Conservation (phyloP, 1,140 invertebrate species). For the Zaprionus vittiger region DNA sequence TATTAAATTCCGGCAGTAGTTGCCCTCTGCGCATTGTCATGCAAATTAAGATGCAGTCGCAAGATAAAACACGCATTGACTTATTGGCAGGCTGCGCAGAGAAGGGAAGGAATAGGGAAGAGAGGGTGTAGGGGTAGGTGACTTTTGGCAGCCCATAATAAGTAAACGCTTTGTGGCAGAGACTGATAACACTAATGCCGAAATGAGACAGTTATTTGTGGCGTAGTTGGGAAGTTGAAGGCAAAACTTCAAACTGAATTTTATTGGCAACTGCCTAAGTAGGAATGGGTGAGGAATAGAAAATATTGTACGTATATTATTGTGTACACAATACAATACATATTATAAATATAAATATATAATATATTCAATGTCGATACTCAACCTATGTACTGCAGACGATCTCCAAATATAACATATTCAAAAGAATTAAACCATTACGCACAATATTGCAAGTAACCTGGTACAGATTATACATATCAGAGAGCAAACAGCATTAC, state of each 20-base stretch:
- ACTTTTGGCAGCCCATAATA: not conserved
- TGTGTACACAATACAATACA: too few relatives aligned
- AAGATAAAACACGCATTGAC: constrained; percentile 45
- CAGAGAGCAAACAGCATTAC: too few relatives aligned
- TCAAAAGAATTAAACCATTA: too few relatives aligned
- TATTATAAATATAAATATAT: too few relatives aligned
- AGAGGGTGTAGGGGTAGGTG: not conserved
- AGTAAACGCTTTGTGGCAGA: not conserved
- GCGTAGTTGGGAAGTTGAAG: not conserved
- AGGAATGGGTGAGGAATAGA: too few relatives aligned
- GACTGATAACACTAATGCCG: constrained; percentile 5
- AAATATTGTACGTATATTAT: too few relatives aligned
- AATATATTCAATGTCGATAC: too few relatives aligned
- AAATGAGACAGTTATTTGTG: not conserved
- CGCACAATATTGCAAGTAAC: too few relatives aligned
- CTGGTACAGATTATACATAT: too few relatives aligned
- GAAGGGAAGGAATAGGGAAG: not conserved
- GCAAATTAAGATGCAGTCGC: constrained; percentile 71
- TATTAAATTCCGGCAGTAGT: constrained; percentile 6
- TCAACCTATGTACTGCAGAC: too few relatives aligned
- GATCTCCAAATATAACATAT: too few relatives aligned
- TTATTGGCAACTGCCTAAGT: not conserved
- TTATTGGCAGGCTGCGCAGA: constrained; percentile 31
- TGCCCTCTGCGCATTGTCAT: constrained; percentile 47
- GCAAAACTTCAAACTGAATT: not conserved